Base-by-base conservation (phyloP, 2,113 vertebrate genomes). In the Ifrita kowaldi region DNA sequence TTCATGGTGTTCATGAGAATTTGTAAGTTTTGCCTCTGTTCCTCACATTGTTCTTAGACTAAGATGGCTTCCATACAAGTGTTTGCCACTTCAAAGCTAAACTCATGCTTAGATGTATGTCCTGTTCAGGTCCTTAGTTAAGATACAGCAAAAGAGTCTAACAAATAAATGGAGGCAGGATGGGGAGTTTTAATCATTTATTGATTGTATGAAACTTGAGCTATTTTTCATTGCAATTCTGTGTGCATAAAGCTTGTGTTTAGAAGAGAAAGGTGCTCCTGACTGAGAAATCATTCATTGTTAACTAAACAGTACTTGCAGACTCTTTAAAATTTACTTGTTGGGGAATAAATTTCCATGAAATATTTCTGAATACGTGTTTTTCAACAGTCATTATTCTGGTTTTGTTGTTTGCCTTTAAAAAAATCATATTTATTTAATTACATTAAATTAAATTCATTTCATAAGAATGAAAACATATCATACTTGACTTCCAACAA, bases 181-280 rank as follows among this genome's bases (percentile, higher is more conserved):
- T 39, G 42, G 74, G 7, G n/a, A 76, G 23, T 84, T 94, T 91
- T 86, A 94, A 83, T 95, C 19, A 42, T 80, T 87, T 96, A 90
- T 76, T 70, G 82, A 91, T 92, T 90, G 23, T 11, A 56, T 69
- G 24, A 90, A 94, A 67, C 21, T 37, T 27, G 52, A 88, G 35
- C 24, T 59, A 90, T 92, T 94, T 95, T 94, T 94, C 90, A 68
- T 86, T 80, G 32, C 16, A 77, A 44, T 74, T 88, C 67, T 85
- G 35, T 49, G 32, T 67, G 35, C 50, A 67, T 52, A 68, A 78
- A 56, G 35, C 27, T 91, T 83, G 30, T 63, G 33, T 80, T 87
- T 73, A 63, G 35, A 8, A 59, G 71, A 71, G 60, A 67, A 76
- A 90, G 24, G 32, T 77, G 42, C 27, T 84, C n/a, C 17, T 75